Base-by-base conservation (phyloP, 2,113 vertebrate genomes). In the Paramisgurnus dabryanus region DNA sequence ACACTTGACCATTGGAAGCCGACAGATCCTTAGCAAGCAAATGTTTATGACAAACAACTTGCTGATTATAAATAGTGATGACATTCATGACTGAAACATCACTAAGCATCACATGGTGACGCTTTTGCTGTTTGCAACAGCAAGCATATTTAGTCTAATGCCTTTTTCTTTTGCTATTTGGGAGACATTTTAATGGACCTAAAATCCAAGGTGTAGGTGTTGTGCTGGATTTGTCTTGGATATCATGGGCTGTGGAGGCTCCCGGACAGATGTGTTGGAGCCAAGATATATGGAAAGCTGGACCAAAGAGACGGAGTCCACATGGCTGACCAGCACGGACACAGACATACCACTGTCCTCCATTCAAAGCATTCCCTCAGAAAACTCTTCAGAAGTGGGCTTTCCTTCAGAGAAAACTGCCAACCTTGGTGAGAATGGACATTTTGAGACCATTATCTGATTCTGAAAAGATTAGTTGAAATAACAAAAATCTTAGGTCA, bases 231-330 rank as follows among this genome's bases (percentile, higher is more conserved):
- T 65, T 65, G 43, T 22, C 45, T 11, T 34, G 72, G 71, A 68
- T 41, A 86, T 65, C 5, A 94, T 94, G 93, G 93, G 93, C 81
- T 94, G 93, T 39, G 93, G 93, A 39, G 92, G 93, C 13, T 94
- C 93, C 88, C 89, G 92, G 86, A 93, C 92, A 1, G 93, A 94
- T 6, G 93, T 89, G 60, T 87, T 94, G 85, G 93, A 94, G 86
- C 93, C 93, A 63, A 90, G 92, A 6, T 93, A 93, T 84, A 76
- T 91, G 86, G 93, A 94, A 84, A 94, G 92, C 83, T 94, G 93
- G 93, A 94, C 93, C 67, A 94, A 94, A 80, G 93, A 94, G 80
- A 94, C 93, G 0, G 93, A 94, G 84, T 93, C 93, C 1, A 94
- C 93, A 0, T 94, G 93, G 93, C 87, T 94, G 85, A 91, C 92